Percentiles rank a stretch among this genome's conserved stretches.
These are phyloP conservation scores for Oryzias woworae DNA, from an alignment of 2,113 vertebrate species.

Conservation along the genomic window DNA sequence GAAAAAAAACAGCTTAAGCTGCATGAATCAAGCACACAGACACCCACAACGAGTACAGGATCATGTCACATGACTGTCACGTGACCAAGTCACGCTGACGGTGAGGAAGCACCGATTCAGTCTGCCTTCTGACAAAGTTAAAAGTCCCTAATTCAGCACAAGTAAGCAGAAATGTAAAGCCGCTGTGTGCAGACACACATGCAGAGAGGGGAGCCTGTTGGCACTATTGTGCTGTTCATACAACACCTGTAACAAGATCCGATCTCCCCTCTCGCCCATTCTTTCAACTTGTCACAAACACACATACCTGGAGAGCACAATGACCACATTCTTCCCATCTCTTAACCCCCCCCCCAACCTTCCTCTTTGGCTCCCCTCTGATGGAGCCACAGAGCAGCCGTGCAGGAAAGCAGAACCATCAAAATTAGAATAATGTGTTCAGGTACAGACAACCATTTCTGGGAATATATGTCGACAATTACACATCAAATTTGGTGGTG, in stretches of 20 bases:
- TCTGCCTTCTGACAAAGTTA: constrained; percentile 34
- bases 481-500: too few species aligned
- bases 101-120: constrained; percentile 55
- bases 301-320: constrained; percentile 73
- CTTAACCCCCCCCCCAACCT: constrained; percentile 19
- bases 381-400: constrained; percentile 15
- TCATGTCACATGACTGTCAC: constrained; percentile 66
- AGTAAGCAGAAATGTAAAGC: constrained; percentile 38
- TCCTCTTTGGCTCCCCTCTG: constrained; percentile 44
- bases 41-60: constrained; percentile 12
- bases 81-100: constrained; percentile 55
- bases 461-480: not conserved
- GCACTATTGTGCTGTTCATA: constrained; percentile 73
- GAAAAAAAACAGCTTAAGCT: constrained; percentile 25
- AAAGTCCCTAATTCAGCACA: constrained; percentile 38
- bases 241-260: constrained; percentile 75
- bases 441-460: not conserved
- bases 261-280: constrained; percentile 37
- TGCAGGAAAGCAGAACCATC: constrained; percentile 11
- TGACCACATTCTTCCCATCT: constrained; percentile 70
- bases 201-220: constrained; percentile 49
- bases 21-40: constrained; percentile 9
- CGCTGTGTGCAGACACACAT: constrained; percentile 7
- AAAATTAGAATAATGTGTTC: not conserved
- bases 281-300: constrained; percentile 65